Evolutionary conservation across 2,113 vertebrate genomes (phyloP).

Genomic region (Indri indri): DNA sequence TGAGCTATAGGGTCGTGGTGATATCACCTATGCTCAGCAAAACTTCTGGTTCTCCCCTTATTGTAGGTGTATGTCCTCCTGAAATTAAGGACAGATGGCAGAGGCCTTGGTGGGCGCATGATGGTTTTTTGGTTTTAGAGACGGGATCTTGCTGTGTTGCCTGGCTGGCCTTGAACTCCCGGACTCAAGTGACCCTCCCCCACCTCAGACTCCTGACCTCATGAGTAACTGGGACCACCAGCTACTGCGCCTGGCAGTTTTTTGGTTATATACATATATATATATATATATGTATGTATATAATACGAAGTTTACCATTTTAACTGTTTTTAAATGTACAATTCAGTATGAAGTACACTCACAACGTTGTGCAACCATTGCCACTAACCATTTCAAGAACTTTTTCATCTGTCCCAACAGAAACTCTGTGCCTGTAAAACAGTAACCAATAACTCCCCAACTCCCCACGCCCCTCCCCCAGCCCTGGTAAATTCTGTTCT

Average conservation of each 20-base stretch:
- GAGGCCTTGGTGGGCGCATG: neutral
- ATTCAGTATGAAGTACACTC: neutral
- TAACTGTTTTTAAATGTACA: neutral
- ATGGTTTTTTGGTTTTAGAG: neutral
- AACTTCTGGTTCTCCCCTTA: neutral
- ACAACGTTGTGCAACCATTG: too few species aligned
- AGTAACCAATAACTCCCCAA: too few species aligned
- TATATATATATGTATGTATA: neutral
- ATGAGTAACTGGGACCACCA: neutral
- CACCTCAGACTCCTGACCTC: neutral
- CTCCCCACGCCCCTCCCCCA: fast-evolving
- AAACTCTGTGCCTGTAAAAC: neutral
- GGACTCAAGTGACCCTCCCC: neutral
- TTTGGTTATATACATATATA: too few species aligned
- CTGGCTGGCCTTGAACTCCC: neutral
- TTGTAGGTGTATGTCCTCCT: neutral
- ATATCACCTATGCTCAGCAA: neutral
- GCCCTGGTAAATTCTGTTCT: neutral
- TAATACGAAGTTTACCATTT: neutral
- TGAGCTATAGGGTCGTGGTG: fast-evolving
- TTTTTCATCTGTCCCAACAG: neutral
- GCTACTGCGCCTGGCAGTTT: neutral
- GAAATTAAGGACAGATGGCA: neutral
- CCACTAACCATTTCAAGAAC: neutral
- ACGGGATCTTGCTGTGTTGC: neutral